These are phyloP conservation scores for Sterna hirundo DNA, from an alignment of 2,113 vertebrate species.

Conservation along the genomic window DNA sequence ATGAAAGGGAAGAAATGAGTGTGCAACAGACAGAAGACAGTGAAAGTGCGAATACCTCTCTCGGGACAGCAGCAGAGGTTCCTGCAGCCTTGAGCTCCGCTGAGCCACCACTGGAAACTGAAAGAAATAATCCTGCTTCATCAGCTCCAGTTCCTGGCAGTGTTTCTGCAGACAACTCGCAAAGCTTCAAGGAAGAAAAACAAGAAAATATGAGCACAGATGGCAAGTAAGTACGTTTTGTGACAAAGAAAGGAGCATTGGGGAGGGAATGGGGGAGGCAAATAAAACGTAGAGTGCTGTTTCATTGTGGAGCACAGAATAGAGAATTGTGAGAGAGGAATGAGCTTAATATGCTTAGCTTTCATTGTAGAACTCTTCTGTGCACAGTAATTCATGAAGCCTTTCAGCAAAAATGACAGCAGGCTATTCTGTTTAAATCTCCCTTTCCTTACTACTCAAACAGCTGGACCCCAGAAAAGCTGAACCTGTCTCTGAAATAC, in stretches of 20 bases:
- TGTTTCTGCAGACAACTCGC: slow-evolving; percentile 28
- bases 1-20: slow-evolving; percentile 84
- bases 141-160: slow-evolving; percentile 46
- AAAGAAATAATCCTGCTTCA: slow-evolving; percentile 43
- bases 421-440: neutral
- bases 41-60: slow-evolving; percentile 35
- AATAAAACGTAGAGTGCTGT: slow-evolving; percentile 5
- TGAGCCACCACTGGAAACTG: slow-evolving; percentile 20
- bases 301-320: slow-evolving; percentile 10
- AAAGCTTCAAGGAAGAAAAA: slow-evolving; percentile 63
- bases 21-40: slow-evolving; percentile 35
- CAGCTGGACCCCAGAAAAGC: neutral
- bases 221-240: slow-evolving; percentile 75
- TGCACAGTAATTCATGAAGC: neutral
- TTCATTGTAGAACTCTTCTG: slow-evolving; percentile 7
- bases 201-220: slow-evolving; percentile 68
- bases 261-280: slow-evolving; percentile 27
- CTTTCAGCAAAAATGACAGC: neutral
- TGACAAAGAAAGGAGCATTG: slow-evolving; percentile 52
- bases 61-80: slow-evolving; percentile 60
- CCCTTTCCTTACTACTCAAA: neutral
- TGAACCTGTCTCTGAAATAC: neutral
- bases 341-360: slow-evolving; percentile 25
- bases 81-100: slow-evolving; percentile 47
- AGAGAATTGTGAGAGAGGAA: slow-evolving; percentile 28